Evolutionary conservation across 2,888 invertebrate species (phyloP).

Genomic region (Neoitamus cyanurus): DNA sequence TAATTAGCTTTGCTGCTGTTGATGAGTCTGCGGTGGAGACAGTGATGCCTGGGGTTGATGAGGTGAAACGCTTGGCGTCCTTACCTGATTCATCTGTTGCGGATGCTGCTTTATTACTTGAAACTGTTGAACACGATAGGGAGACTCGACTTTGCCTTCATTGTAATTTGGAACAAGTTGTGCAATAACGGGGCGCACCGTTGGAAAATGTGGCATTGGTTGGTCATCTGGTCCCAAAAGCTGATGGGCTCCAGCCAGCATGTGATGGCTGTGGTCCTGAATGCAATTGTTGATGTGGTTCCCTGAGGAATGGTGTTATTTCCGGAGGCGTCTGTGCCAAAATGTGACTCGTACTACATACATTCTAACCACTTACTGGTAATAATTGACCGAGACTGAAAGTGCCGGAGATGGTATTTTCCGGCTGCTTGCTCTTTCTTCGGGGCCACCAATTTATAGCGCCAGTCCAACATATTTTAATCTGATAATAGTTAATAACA

Average conservation of each 20-base stretch:
- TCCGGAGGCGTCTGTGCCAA: slow-evolving; percentile 70
- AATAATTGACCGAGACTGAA: slow-evolving; percentile 66
- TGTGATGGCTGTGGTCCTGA: slow-evolving; percentile 71
- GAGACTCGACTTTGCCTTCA: slow-evolving; percentile 63
- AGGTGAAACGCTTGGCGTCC: too few relatives aligned
- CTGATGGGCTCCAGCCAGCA: slow-evolving; percentile 69
- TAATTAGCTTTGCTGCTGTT: too few relatives aligned
- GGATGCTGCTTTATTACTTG: slow-evolving; percentile 65
- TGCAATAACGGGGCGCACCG: slow-evolving; percentile 71
- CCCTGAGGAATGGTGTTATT: slow-evolving; percentile 70
- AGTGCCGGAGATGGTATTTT: slow-evolving; percentile 69
- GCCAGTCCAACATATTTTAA: too few relatives aligned
- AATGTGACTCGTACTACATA: slow-evolving; percentile 74
- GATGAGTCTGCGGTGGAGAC: too few relatives aligned
- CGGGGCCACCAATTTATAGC: too few relatives aligned
- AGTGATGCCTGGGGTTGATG: too few relatives aligned
- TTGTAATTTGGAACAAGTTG: slow-evolving; percentile 62
- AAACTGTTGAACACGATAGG: slow-evolving; percentile 63
- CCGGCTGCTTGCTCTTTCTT: too few relatives aligned
- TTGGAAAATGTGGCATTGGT: slow-evolving; percentile 70
- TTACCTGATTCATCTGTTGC: too few relatives aligned
- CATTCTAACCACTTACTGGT: slow-evolving; percentile 72
- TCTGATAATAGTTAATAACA: too few relatives aligned
- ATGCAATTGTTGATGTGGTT: slow-evolving; percentile 71
- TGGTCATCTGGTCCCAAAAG: slow-evolving; percentile 62